These are phyloP conservation scores for Parnassius glacialis DNA, from an alignment of 2,888 invertebrate species.

Conservation along the genomic window DNA sequence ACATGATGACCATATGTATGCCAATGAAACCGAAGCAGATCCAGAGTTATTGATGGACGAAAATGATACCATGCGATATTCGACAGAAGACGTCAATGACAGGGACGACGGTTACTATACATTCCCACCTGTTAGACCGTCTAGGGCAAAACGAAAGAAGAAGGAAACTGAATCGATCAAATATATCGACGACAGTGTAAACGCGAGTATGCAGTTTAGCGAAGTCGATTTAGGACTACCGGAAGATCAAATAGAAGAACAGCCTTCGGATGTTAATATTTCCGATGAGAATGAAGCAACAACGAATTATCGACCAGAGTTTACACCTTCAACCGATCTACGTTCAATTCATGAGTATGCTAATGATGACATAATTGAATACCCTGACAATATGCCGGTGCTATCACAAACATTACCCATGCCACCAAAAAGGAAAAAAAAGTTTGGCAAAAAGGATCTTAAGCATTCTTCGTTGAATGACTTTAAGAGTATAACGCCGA, in stretches of 20 bases:
- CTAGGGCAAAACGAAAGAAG: slow-evolving; percentile 78
- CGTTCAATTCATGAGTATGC: slow-evolving; percentile 72
- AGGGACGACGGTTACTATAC: slow-evolving; percentile 78
- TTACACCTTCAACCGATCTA: slow-evolving; percentile 55
- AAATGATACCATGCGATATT: slow-evolving; percentile 58
- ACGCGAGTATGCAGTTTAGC: slow-evolving; percentile 68
- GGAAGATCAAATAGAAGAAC: slow-evolving; percentile 73
- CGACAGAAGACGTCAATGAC: slow-evolving; percentile 69
- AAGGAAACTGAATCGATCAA: slow-evolving; percentile 60
- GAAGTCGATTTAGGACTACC: slow-evolving; percentile 69
- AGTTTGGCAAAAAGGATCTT: slow-evolving; percentile 48
- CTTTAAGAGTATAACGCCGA: slow-evolving; percentile 48
- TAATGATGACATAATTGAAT: slow-evolving; percentile 77
- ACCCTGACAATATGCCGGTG: slow-evolving; percentile 72
- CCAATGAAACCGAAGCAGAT: slow-evolving; percentile 64
- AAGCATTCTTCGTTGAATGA: slow-evolving; percentile 65
- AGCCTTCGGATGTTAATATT: slow-evolving; percentile 44
- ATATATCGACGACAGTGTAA: slow-evolving; percentile 70
- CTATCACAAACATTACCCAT: slow-evolving; percentile 71
- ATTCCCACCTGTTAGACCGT: slow-evolving; percentile 80
- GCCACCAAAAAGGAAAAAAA: slow-evolving; percentile 71
- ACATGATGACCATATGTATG: slow-evolving; percentile 58
- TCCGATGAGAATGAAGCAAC: slow-evolving; percentile 47
- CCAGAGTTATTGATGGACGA: slow-evolving; percentile 63
- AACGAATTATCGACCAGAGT: slow-evolving; percentile 37